Evolutionary conservation across 2,888 invertebrate species (phyloP).

Genomic region (Orchesellides sinensis): DNA sequence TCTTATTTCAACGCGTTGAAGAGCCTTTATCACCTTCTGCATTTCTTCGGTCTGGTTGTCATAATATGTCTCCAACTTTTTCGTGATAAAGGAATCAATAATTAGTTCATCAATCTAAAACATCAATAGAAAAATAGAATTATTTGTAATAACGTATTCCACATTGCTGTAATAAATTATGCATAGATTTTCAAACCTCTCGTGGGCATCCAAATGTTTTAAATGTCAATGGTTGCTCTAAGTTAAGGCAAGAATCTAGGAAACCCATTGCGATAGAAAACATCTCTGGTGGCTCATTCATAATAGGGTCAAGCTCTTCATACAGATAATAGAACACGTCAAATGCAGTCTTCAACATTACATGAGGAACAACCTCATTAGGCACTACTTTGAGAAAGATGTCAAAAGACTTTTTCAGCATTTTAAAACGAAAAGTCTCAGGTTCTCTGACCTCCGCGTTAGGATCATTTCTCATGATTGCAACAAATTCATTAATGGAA

Average conservation of each 20-base stretch:
- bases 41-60: slow-evolving; percentile 21
- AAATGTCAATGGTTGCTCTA: slow-evolving; percentile 13
- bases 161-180: background rate
- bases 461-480: slow-evolving; percentile 25
- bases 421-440: slow-evolving; percentile 41
- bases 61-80: slow-evolving; percentile 31
- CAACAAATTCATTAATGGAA: slow-evolving; percentile 37
- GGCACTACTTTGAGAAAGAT: slow-evolving; percentile 33
- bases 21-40: background rate
- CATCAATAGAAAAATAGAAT: background rate
- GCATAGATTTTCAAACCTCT: background rate
- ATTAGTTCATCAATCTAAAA: slow-evolving; percentile 22
- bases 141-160: background rate
- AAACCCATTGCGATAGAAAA: background rate
- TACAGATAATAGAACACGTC: slow-evolving; percentile 53
- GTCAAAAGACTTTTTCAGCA: slow-evolving; percentile 48
- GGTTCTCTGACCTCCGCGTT: slow-evolving; percentile 29
- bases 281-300: slow-evolving; percentile 3
- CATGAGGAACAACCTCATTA: slow-evolving; percentile 42
- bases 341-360: slow-evolving; percentile 40
- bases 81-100: background rate
- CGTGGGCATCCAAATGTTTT: slow-evolving; percentile 30
- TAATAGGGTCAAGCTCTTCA: slow-evolving; percentile 31
- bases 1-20: slow-evolving; percentile 28
- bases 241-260: slow-evolving; percentile 6